Percentiles rank a stretch among this genome's conserved stretches.
Conservation (phyloP, 2,113 vertebrate species). For the Mobula birostris region DNA sequence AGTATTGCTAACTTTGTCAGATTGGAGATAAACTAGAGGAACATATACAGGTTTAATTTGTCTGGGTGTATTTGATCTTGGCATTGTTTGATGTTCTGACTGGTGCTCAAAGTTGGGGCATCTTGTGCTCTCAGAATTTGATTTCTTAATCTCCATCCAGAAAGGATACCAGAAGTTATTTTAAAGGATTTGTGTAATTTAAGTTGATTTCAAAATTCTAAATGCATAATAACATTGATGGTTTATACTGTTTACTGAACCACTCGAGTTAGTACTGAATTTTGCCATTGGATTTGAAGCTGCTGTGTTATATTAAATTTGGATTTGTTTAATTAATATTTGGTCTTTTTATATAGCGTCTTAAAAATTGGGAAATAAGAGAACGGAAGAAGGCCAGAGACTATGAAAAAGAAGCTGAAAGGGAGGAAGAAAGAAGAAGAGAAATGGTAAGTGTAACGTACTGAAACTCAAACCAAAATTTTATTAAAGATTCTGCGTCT, state of each 20-base stretch:
- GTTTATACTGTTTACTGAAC: not conserved
- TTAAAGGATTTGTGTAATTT: not conserved
- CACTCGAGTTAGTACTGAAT: not conserved
- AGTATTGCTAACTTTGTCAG: not conserved
- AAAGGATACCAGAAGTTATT: not conserved
- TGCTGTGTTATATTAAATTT: conserved; percentile 8
- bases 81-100: not conserved
- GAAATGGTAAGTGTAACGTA: conserved; percentile 70
- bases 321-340: not conserved
- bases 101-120: not conserved
- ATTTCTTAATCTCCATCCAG: not conserved
- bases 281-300: conserved; percentile 23
- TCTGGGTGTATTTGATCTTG: not conserved
- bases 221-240: not conserved
- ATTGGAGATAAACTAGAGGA: not conserved
- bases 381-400: conserved; percentile 93
- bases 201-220: not conserved
- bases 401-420: conserved; percentile 85
- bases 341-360: conserved; percentile 61
- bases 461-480: not conserved
- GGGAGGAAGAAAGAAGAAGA: conserved; percentile 86
- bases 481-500: no score
- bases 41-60: not conserved
- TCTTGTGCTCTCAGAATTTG: not conserved
- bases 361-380: conserved; percentile 97